Percentiles rank a stretch among this genome's conserved stretches.
Conservation (phyloP, 2,888 invertebrate genomes). For the Thysanoteuthis rhombus region DNA sequence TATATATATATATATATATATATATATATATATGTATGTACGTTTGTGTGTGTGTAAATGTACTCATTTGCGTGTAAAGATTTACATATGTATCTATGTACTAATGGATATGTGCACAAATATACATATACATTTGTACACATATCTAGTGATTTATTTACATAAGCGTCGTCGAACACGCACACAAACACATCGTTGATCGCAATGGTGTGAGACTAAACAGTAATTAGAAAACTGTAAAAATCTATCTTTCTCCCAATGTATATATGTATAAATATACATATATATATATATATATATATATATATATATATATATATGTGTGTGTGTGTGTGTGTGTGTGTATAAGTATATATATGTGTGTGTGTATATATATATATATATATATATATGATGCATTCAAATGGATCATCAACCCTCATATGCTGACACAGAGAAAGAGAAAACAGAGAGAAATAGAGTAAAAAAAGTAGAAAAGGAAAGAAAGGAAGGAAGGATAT, state of each 20-base stretch:
- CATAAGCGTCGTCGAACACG: too few species aligned
- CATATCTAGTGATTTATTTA: too few species aligned
- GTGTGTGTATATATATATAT: background rate
- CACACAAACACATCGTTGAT: too few species aligned
- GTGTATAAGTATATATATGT: background rate
- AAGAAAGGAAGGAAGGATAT: background rate
- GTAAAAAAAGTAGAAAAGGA: background rate
- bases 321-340: background rate
- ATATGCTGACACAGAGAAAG: background rate
- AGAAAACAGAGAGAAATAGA: background rate
- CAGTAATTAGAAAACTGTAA: too few species aligned
- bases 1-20: conserved; percentile 12
- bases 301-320: background rate
- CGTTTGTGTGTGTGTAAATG: background rate
- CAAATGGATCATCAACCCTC: too few species aligned
- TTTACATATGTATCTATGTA: background rate
- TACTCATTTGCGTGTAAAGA: background rate
- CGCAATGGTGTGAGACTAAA: too few species aligned
- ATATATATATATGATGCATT: background rate
- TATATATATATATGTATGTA: conserved; percentile 13
- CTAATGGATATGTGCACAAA: background rate
- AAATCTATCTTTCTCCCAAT: background rate
- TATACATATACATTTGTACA: too few species aligned
- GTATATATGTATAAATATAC: background rate
- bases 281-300: background rate